Base-by-base conservation (phyloP, 2,888 invertebrate species). In the Ormia ochracea region DNA sequence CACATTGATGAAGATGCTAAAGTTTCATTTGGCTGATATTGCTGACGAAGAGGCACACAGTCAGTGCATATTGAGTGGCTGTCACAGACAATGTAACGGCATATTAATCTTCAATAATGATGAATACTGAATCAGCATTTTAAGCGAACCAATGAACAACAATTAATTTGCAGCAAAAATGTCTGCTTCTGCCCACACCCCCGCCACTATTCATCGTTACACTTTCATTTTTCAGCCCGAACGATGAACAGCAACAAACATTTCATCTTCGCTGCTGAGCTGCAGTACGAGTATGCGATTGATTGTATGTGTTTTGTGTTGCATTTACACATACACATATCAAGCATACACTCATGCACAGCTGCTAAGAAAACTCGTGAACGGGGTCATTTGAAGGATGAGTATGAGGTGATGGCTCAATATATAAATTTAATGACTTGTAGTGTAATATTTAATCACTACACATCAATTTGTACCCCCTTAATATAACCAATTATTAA, bases 41-140 rank as follows among this genome's bases (percentile, higher is more conserved):
- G 28, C 28, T 65, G 75, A 66, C 43, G 66, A 48, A 72, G 43
- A 10, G 12, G 10, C 9, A 33, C 4, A 38, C n/a, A 38, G 2
- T 9, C 31, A 38, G 7, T 66, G 81, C 82, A 83, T 85, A 85
- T 86, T 85, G 85, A 82, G 84, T 72, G 72, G 83, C 85, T 88
- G 88, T 87, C 89, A 85, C 83, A 84, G 85, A 83, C 86, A 84
- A 84, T 85, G 88, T 86, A 84, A 86, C 85, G 87, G 86, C 85
- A 87, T 89, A 89, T 89, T 89, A 89, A 89, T 89, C 89, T 89
- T 72, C 86, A 87, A 89, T 89, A 89, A 89, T 89, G 89, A 89
- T 87, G 88, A 87, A 87, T 70, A 89, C 89, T 89, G 89, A 89
- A 89, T 89, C 89, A 89, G 89, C 89, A 86, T 85, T 87, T 87